Conservation (phyloP, 2,113 vertebrate species). For the Typhlomys cinereus region DNA sequence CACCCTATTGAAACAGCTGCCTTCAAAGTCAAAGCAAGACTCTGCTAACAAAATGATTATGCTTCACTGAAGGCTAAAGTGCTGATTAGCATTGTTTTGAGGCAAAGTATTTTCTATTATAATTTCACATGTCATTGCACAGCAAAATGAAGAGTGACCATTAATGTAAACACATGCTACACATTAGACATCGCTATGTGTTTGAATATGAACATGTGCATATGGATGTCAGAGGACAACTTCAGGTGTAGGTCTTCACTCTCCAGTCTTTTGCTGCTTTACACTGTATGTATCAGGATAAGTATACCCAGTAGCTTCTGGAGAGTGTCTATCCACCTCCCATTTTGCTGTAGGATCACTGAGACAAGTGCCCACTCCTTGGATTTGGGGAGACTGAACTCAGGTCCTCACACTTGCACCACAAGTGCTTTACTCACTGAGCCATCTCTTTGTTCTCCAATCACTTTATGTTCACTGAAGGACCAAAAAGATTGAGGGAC, state of each 20-base stretch:
- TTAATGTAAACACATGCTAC: no score
- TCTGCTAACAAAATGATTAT: not conserved
- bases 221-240: no score
- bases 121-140: not conserved
- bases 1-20: not conserved
- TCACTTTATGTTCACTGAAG: not conserved
- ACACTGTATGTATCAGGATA: no score
- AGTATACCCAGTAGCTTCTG: no score
- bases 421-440: not conserved
- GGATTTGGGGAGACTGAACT: not conserved
- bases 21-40: not conserved
- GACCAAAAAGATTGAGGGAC: not conserved
- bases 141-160: not conserved
- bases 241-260: no score
- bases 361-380: no score
- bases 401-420: no score
- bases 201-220: no score
- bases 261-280: no score
- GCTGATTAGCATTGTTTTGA: not conserved
- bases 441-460: not conserved
- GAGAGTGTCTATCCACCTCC: no score
- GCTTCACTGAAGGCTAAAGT: not conserved
- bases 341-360: no score
- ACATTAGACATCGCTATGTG: no score
- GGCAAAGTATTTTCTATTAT: not conserved